Evolutionary conservation across 2,888 invertebrate species (phyloP).

Genomic region (Strigamia transsilvanica): DNA sequence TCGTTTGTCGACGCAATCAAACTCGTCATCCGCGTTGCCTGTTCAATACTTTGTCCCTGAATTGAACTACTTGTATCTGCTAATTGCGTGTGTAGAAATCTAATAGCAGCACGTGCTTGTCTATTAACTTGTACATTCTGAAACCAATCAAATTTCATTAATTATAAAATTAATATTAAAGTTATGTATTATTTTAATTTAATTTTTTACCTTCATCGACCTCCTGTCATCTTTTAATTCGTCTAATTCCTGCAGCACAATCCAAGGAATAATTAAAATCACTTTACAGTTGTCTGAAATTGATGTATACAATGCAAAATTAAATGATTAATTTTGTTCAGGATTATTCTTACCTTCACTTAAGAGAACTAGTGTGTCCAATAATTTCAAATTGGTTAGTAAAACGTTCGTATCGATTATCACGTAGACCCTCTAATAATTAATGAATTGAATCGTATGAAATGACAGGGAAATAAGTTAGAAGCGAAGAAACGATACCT

Average conservation of each 20-base stretch:
- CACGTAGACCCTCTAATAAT: constrained; percentile 56
- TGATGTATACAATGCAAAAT: constrained; percentile 58
- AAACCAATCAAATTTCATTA: background rate
- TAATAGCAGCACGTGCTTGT: constrained; percentile 50
- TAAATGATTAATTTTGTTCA: background rate
- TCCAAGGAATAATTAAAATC: constrained; percentile 57
- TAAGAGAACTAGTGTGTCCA: constrained; percentile 61
- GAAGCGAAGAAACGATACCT: background rate
- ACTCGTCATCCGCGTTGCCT: constrained; percentile 10
- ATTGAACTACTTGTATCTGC: constrained; percentile 37
- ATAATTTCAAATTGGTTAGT: constrained; percentile 61
- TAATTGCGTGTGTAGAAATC: constrained; percentile 52
- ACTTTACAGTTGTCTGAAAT: constrained; percentile 50
- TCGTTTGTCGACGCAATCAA: constrained; percentile 63
- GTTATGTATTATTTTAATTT: background rate
- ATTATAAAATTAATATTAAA: background rate
- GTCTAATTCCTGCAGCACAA: constrained; percentile 63
- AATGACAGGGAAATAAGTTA: background rate
- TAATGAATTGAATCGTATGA: background rate
- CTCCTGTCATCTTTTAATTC: constrained; percentile 60
- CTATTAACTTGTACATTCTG: constrained; percentile 61
- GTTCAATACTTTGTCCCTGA: constrained; percentile 51
- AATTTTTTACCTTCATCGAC: constrained; percentile 6
- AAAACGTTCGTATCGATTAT: constrained; percentile 66
- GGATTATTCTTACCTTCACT: constrained; percentile 59